Base-by-base conservation (phyloP, 2,888 invertebrate species). In the Nesidiocoris tenuis region DNA sequence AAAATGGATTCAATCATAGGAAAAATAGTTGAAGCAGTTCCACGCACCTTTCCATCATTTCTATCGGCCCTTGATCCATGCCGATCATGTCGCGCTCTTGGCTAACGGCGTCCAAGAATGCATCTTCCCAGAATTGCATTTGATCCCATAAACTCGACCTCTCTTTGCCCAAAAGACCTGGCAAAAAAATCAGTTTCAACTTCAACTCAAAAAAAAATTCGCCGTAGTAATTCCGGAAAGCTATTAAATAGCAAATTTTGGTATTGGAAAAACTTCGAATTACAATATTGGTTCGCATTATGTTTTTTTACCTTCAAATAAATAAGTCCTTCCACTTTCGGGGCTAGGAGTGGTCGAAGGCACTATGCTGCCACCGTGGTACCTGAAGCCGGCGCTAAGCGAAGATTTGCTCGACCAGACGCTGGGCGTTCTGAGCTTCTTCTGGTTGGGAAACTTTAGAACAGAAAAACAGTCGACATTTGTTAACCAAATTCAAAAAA, bases 41-140 rank as follows among this genome's bases (percentile, higher is more conserved):
- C n/a, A n/a, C n/a, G n/a, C 78, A 88, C 86, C 97, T 90, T 82
- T 98, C 98, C 95, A 98, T 97, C 98, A 98, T 98, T 86, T 98
- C 98, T 74, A 93, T 91, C 54, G 98, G 96, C 19, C 98, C 97
- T 87, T 99, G 98, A 86, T 99, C 99, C 98, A 99, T 98, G 74
- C 99, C 97, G 80, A 98, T 94, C 90, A 98, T 95, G 82, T 99
- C 99, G 21, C 99, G 87, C 83, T 99, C 99, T 84, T 99, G 98
- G 21, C 89, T 88, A 0, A 99, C 98, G 0, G 98, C 97, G 85
- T 99, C 99, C 75, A 98, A 86, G 83, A 99, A 99, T 0, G 96
- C 94, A 83, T 99, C 98, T 84, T 99, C 99, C 99, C 99, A 99
- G 85, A 99, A 99, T 82, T 96, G 96, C 94, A 96, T 95, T 86